phyloP scores from a whole-genome alignment of 2,113 vertebrate species.

The Neogobius melanostomus region DNA sequence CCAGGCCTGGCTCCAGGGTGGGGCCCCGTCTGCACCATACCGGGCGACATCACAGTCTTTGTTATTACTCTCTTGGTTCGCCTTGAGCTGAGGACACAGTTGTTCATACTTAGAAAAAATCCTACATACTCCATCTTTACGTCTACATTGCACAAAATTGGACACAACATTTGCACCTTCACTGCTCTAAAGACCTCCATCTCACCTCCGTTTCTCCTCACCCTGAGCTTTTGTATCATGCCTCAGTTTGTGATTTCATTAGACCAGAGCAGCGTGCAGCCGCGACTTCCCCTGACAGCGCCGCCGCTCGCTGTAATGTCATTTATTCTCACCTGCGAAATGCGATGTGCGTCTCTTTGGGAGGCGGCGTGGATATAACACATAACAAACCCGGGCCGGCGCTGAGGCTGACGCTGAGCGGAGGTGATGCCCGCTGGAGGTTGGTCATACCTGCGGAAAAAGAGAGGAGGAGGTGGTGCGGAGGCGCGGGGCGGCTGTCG shows the following conservation, averaged over 20 bases:
- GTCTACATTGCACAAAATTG: too few relatives aligned
- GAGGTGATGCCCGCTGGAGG: slow-evolving; percentile 60
- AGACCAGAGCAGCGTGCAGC: slow-evolving; percentile 62
- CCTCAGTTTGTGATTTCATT: slow-evolving; percentile 71
- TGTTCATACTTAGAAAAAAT: too few relatives aligned
- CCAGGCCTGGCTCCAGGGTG: too few relatives aligned
- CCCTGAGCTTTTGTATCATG: slow-evolving; percentile 68
- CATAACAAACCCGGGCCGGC: slow-evolving; percentile 44
- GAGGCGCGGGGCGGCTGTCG: slow-evolving; percentile 56
- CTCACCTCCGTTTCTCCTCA: slow-evolving; percentile 30
- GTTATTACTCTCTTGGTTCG: too few relatives aligned
- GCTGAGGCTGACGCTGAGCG: slow-evolving; percentile 60
- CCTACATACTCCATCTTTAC: too few relatives aligned
- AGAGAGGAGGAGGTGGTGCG: slow-evolving; percentile 49
- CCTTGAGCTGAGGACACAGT: too few relatives aligned
- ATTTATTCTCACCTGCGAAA: slow-evolving; percentile 78
- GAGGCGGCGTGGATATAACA: slow-evolving; percentile 58
- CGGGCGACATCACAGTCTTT: too few relatives aligned
- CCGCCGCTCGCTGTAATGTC: slow-evolving; percentile 64
- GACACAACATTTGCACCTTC: too few relatives aligned
- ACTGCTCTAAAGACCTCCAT: slow-evolving; percentile 11
- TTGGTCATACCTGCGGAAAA: slow-evolving; percentile 62
- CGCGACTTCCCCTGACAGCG: slow-evolving; percentile 66
- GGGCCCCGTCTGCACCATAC: too few relatives aligned
- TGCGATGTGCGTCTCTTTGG: slow-evolving; percentile 63